phyloP scores from a whole-genome alignment of 1,140 invertebrate genomes.

The Drosophila auraria region DNA sequence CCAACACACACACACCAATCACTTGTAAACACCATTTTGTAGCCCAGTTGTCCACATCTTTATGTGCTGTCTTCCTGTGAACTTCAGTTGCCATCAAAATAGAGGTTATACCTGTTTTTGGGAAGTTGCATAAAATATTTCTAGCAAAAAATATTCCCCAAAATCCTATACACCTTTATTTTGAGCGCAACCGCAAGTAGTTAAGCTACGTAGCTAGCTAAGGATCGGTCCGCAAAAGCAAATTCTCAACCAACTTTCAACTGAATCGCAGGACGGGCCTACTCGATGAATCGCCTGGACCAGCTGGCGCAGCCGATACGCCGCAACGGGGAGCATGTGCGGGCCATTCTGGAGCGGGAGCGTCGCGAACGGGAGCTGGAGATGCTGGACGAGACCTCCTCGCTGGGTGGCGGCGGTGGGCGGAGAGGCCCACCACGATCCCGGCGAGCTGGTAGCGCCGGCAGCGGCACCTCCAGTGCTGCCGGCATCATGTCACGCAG shows the following conservation, averaged over 20 bases:
- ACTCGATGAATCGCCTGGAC: conserved; percentile 96
- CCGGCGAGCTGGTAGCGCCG: conserved; percentile 60
- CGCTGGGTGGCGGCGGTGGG: conserved; percentile 57
- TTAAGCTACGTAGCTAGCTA: conserved; percentile 44
- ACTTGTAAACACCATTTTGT: conserved; percentile 42
- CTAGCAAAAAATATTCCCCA: background rate
- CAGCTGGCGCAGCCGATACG: conserved; percentile 91
- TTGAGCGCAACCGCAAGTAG: conserved; percentile 20
- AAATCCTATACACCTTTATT: background rate
- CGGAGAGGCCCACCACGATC: conserved; percentile 22
- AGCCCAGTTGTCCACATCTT: conserved; percentile 34
- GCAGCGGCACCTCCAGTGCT: conserved; percentile 75
- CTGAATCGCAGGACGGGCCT: conserved; percentile 88
- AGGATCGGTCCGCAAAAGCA: conserved; percentile 53
- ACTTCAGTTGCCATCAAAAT: conserved; percentile 19
- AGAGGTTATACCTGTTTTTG: conserved; percentile 3
- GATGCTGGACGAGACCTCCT: conserved; percentile 80
- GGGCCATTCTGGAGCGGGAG: conserved; percentile 76
- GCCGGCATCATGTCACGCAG: conserved; percentile 87
- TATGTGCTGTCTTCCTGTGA: conserved; percentile 35
- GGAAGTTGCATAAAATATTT: too few species aligned
- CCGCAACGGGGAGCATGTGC: conserved; percentile 85
- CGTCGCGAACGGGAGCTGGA: conserved; percentile 76
- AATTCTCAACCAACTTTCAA: conserved; percentile 63
- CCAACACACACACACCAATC: conserved; percentile 1